phyloP scores from a whole-genome alignment of 2,113 vertebrate genomes.

The Anoura caudifer region DNA sequence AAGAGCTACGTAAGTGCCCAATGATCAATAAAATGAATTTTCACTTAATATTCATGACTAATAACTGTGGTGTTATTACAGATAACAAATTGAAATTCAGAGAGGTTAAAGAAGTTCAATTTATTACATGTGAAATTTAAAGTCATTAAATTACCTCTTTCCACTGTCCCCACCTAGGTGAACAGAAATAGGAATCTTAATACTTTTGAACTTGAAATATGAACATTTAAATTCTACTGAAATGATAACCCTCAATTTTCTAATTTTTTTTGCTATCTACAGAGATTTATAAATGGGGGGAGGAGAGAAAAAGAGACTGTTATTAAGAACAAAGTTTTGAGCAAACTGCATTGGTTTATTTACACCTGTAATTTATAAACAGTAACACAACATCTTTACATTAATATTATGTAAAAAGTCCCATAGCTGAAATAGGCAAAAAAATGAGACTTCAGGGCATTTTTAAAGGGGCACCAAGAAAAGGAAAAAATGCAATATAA shows the following conservation, averaged over 20 bases:
- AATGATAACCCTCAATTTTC: not conserved
- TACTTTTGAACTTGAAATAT: not conserved
- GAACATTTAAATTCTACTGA: not conserved
- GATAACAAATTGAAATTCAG: not conserved
- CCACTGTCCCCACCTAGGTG: not conserved
- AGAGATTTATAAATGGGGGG: not conserved
- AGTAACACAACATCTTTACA: conserved; percentile 85
- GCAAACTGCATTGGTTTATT: conserved; percentile 85
- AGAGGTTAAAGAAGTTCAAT: not conserved
- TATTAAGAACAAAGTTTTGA: conserved; percentile 72
- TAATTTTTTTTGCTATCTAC: not conserved
- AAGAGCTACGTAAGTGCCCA: not conserved
- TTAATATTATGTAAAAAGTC: conserved; percentile 80
- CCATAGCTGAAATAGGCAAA: conserved; percentile 79
- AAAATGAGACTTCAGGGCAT: conserved; percentile 75
- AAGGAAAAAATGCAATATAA: conserved; percentile 75
- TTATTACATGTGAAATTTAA: not conserved
- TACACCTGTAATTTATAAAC: conserved; percentile 87
- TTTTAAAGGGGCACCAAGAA: conserved; percentile 71
- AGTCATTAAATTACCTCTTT: conserved; percentile 15
- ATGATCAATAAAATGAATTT: not conserved
- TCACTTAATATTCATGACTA: not conserved
- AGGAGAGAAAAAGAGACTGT: conserved; percentile 29
- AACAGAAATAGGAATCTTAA: conserved; percentile 19
- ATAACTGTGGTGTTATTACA: not conserved